Base-by-base conservation (phyloP, 2,888 invertebrate species). In the Dichetophora obliterata region DNA sequence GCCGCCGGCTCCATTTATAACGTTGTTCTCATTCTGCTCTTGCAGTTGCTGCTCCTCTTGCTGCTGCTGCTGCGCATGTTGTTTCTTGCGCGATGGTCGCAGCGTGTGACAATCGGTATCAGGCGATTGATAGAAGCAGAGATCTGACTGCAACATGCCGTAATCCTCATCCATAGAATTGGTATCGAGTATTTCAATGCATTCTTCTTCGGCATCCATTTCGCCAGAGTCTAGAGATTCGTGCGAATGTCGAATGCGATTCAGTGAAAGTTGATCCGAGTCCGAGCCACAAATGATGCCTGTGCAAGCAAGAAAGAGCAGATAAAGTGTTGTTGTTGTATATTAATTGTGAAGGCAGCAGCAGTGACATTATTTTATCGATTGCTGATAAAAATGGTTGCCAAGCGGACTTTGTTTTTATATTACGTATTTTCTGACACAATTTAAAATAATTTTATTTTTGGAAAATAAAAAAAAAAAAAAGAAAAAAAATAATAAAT, bases 161-260 rank as follows among this genome's bases (percentile, higher is more conserved):
- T 89, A 89, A 70, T 90, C 89, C 78, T 89, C 89, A 77, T 90
- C 89, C 86, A 89, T 89, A 5, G 90, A 90, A 11, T 86, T 88
- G 2, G 89, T 88, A 52, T 90, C 89, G 66, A 89, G 82, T 74
- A 89, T 87, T 79, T 89, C 89, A 65, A 89, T 88, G 76, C 92
- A 92, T 82, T 91, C 90, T 85, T 92, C 92, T 83, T 92, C 92
- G 77, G 91, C 91, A 85, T 93, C 91, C 84, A 89, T 88, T 85
- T 91, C 87, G 43, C 93, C 92, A 9, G 94, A 93, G 86, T 95
- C 94, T 72, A 95, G 90, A 82, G 94, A 94, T 87, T 95, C 95
- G 83, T 93, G 91, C 80, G 94, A 95, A 84, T 93, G 92, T 19
- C 89, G 86, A 43, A 89, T 89, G 77, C 89, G 89, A 82, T 87